Base-by-base conservation (phyloP, 92 coral and sea anemone species). In the Parazoanthus swiftii region DNA sequence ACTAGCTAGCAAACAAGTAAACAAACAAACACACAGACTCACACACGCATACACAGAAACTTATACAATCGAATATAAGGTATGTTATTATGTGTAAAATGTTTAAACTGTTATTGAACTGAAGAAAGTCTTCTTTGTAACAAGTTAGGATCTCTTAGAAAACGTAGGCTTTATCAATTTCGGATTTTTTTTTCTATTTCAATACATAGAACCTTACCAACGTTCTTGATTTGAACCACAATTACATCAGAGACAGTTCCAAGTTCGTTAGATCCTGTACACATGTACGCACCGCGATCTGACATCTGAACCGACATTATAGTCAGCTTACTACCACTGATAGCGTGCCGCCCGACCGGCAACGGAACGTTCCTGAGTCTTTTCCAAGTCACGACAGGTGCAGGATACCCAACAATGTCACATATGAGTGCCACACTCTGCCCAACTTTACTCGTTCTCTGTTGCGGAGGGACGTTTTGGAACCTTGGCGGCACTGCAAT, bases 231-330 rank as follows among this genome's bases (percentile, higher is more conserved):
- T 75, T 37, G 51, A 18, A 75, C 23, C 3, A 75, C 79, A 37
- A 0, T 37, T 11, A 75, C 48, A 5, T 75, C 79, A 35, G 79
- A 75, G 8, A 75, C 79, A 51, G 79, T 36, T 20, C 79, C 79
- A 23, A 75, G 79, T 14, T 38, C 79, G 25, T 75, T 75, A 3
- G n/a, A 11, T 26, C 79, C 79, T 36, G 48, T 75, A 75, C 79
- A 75, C 79, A 75, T 18, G 25, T 75, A 75, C 29, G 51, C 79
- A 15, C 79, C 79, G 26, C 79, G 46, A 75, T 75, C 79, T 75
- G 79, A 75, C 79, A 13, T 11, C 26, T 5, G 3, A 11, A 51
- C 50, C n/a, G 46, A 36, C 51, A 7, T 75, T 36, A 75, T 18
- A 51, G 79, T 75, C 79, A 75, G 51, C 50, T 50, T 37, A 75